Base-by-base conservation (phyloP, 1,140 invertebrate species). In the Neodiprion fabricii region DNA sequence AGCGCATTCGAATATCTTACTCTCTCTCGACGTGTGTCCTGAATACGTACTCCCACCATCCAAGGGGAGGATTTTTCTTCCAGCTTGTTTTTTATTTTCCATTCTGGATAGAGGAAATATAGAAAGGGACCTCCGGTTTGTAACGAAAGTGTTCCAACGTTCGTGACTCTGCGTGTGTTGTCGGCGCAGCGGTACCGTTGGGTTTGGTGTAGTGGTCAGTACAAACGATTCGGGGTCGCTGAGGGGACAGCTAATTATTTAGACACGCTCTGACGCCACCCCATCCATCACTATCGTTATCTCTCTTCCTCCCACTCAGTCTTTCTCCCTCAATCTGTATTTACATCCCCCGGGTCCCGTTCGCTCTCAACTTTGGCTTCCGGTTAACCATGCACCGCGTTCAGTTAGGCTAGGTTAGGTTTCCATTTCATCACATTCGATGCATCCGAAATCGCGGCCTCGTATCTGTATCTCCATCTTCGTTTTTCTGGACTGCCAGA, bases 211-310 rank as follows among this genome's bases (percentile, higher is more conserved):
- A 81, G 80, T 83, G 81, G 80, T 79, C 77, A 79, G 76, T 85
- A 86, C 84, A 85, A 87, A 87, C 86, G 85, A 82, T 74, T 79
- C 79, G 81, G 83, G 81, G 79, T 83, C 81, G 83, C 76, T 80
- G 84, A 81, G 84, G 84, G 84, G 85, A 87, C 87, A 87, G 86
- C 86, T 88, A 88, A 88, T 88, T 87, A 88, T 88, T 88, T 88
- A 87, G 86, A 86, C 83, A 86, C 87, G 86, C 82, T 85, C 82
- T 85, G 83, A 86, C 82, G 83, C 83, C 84, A 85, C 80, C 84
- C 84, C 84, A 87, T 88, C 85, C 84, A 87, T 88, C 87, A 87
- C 83, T 86, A 79, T 74, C 75, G 68, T 76, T 72, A 21, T 70
- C 48, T 47, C 71, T 77, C 73, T 77, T 79, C 68, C 72, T 72